Base-by-base conservation (phyloP, 1,140 invertebrate genomes). In the Aphelinus atriplicis region DNA sequence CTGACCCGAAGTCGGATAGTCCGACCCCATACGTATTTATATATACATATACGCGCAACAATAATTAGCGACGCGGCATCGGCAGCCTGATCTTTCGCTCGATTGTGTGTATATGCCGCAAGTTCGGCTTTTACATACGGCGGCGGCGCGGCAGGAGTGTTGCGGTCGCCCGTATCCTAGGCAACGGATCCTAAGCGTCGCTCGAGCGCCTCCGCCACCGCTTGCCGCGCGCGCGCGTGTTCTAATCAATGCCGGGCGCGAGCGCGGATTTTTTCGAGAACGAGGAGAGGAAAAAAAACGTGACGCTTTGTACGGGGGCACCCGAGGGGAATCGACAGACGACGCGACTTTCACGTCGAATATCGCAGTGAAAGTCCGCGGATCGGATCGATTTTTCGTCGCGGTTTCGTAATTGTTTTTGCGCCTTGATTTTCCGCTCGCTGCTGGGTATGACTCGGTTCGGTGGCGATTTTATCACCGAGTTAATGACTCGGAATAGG, bases 401-500 rank as follows among this genome's bases (percentile, higher is more conserved):
- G 71, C 57, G 42, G 56, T 67, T 73, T 73, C 64, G 50, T 67
- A 67, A 73, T 60, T 73, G 48, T 73, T 73, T 67, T 67, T 45
- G 51, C 56, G 42, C 65, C 26, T 26, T 0, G 26, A 26, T 26
- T 26, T 26, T 26, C 26, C 26, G 26, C 26, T 26, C 26, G 26
- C 26, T 26, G 26, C 26, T 26, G 26, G 26, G 26, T 26, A 26
- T 26, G 26, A 26, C 26, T 26, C 26, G 26, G 26, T 26, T 26
- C 26, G 26, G 26, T 26, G 26, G 26, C 26, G 26, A 26, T 26
- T 26, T 26, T 26, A 26, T 26, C 26, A 26, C 26, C 26, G 26
- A 26, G 26, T 26, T 26, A 26, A 26, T 26, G 26, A 26, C 26
- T 26, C 0, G 26, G 26, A 26, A 26, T 26, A 26, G 26, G 26